Evolutionary conservation across 2,113 vertebrate genomes (phyloP), one percentile per base, ranked within the genome.

Genomic region (Nannospalax galili): DNA sequence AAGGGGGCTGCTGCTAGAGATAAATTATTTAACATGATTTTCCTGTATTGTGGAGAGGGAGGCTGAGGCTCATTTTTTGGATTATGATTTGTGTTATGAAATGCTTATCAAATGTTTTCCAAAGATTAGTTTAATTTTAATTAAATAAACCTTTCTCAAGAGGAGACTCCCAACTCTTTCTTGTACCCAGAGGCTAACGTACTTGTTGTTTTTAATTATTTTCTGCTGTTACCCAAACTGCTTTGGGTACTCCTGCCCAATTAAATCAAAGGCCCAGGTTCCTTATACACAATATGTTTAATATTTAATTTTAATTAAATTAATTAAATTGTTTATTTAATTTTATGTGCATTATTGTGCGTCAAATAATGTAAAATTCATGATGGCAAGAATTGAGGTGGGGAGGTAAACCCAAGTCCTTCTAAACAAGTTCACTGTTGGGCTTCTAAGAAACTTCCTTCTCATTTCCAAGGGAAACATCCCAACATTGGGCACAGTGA

Each of bases 311-410:
- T 98, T 98, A 99, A 99, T 99, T 99, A 98, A 99, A 98, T 98
- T 98, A 98, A 98, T 98, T 98, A 98, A 98, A 99, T 98, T 99
- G 99, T 99, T 99, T 99, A 99, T 99, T 99, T 99, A 99, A 99
- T 99, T 99, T 99, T 98, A 98, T 98, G 98, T 98, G 98, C 98
- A 98, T 98, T 98, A 98, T 98, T 99, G 98, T 98, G 97, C 94
- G 62, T 84, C 81, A 92, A 98, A 98, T 98, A 98, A 98, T 98
- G 98, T 94, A 98, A 98, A 98, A 99, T 99, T 98, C 98, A 99
- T 98, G 98, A 98, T 97, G 97, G 96, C 92, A 96, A 98, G 97
- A 98, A 97, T 98, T 98, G 92, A 96, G 91, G 88, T 94, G 77
- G 92, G 74, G 73, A 97, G 77, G 84, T 92, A 73, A 88, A 70